Evolutionary conservation across 1,140 invertebrate genomes (phyloP), one percentile per base, ranked within the genome.

Genomic region (Nymphalis io): DNA sequence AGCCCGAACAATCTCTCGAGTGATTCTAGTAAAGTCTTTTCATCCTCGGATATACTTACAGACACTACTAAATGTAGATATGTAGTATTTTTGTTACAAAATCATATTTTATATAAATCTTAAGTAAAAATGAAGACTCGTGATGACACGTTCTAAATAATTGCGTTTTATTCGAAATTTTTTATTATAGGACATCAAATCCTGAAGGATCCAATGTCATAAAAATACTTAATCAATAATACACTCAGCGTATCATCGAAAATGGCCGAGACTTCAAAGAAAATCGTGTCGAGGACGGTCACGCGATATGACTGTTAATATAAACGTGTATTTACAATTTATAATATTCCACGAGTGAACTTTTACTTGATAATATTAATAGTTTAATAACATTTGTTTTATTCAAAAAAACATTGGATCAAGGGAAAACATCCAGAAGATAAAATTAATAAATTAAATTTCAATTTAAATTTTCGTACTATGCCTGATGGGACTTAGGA

Each of bases 281-380:
- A 72, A 79, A 79, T 70, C 74, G 60, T 80, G 74, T 69, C 78
- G 76, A 82, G 80, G 82, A n/a, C 75, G 60, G 68, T 73, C 82
- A 84, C 78, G 82, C 80, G 73, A 84, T 79, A 58, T 42, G 48
- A 70, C 68, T 75, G 80, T 84, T 73, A 73, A 70, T 65, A 73
- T 75, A 79, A 76, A 61, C 74, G 73, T 63, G 63, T 69, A 69
- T 70, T 70, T 70, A 70, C 68, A 70, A 60, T 59, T 64, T 59
- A 59, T 59, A 58, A 58, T 61, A 55, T 55, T 48, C 48, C 21
- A 53, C 12, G 20, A 53, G 18, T 53, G 48, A 53, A 53, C 20
- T 23, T 53, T 53, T 53, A 20, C 20, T 53, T 12, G 18, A 53
- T 53, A 53, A 13, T 18, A 53, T 53, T 20, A 12, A 13, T 20